phyloP scores from a whole-genome alignment of 2,888 invertebrate species.

The Xylota segnis region DNA sequence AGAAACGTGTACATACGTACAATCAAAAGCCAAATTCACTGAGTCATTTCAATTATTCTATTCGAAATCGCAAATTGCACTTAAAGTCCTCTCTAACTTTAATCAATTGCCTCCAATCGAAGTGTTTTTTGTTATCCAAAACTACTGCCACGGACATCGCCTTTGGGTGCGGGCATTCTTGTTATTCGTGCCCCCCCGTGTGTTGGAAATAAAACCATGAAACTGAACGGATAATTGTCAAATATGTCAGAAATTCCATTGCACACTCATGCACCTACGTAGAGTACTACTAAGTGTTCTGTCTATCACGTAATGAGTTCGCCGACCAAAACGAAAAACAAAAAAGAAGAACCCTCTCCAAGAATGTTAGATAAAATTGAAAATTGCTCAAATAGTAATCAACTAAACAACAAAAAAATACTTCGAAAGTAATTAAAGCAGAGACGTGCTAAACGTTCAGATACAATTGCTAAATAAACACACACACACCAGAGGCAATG shows the following conservation, averaged over 20 bases:
- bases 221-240: slow-evolving; percentile 56
- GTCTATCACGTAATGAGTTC: slow-evolving; percentile 24
- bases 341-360: slow-evolving; percentile 19
- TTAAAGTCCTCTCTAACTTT: slow-evolving; percentile 72
- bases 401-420: slow-evolving; percentile 29
- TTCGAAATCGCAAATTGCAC: slow-evolving; percentile 70
- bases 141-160: slow-evolving; percentile 20
- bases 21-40: slow-evolving; percentile 58
- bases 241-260: slow-evolving; percentile 58
- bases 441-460: slow-evolving; percentile 66
- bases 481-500: slow-evolving; percentile 18
- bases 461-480: slow-evolving; percentile 65
- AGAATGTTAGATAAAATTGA: slow-evolving; percentile 18
- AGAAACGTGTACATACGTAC: slow-evolving; percentile 29
- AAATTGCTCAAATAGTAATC: slow-evolving; percentile 39
- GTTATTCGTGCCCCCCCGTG: slow-evolving; percentile 24
- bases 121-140: slow-evolving; percentile 18
- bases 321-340: not conserved
- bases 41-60: slow-evolving; percentile 75
- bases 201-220: slow-evolving; percentile 25
- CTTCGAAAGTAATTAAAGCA: slow-evolving; percentile 58
- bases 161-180: slow-evolving; percentile 53
- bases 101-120: slow-evolving; percentile 61
- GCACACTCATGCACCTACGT: slow-evolving; percentile 6
- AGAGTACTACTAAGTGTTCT: slow-evolving; percentile 50